These are phyloP conservation scores for Myotis lucifugus DNA, from an alignment of 2,113 vertebrate species.

Conservation along the genomic window DNA sequence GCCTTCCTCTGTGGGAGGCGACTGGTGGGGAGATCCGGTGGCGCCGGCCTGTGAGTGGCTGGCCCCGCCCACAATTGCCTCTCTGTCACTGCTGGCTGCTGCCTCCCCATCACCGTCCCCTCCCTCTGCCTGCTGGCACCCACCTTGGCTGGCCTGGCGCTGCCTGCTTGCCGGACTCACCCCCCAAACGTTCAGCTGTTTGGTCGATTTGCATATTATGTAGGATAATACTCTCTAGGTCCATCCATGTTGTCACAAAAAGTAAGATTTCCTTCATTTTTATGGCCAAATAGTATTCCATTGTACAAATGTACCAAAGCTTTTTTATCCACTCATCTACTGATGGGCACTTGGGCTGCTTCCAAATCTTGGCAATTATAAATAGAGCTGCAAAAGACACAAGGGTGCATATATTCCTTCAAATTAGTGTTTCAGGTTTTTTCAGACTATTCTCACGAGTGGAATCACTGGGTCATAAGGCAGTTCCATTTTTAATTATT, in stretches of 20 bases:
- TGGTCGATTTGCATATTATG: no score
- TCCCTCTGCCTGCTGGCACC: no score
- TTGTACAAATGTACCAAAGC: background rate
- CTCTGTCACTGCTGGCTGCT: no score
- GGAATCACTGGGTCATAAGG: background rate
- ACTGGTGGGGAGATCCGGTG: no score
- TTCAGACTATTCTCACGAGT: background rate
- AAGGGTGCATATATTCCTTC: background rate
- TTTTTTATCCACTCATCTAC: background rate
- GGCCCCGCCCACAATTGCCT: no score
- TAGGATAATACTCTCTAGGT: background rate
- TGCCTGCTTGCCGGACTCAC: no score
- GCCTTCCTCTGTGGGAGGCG: no score
- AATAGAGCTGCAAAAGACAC: background rate
- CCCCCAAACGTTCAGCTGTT: no score
- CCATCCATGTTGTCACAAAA: background rate
- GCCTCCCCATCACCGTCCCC: no score
- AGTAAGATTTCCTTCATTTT: background rate
- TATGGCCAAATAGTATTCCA: background rate
- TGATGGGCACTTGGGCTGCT: background rate
- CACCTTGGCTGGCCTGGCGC: no score
- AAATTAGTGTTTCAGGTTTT: background rate
- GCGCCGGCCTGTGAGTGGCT: no score
- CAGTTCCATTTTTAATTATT: background rate
- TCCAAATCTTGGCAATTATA: background rate